Conservation (phyloP, 2,797 vertebrate species). For the Hippopotamyrus pictus region DNA sequence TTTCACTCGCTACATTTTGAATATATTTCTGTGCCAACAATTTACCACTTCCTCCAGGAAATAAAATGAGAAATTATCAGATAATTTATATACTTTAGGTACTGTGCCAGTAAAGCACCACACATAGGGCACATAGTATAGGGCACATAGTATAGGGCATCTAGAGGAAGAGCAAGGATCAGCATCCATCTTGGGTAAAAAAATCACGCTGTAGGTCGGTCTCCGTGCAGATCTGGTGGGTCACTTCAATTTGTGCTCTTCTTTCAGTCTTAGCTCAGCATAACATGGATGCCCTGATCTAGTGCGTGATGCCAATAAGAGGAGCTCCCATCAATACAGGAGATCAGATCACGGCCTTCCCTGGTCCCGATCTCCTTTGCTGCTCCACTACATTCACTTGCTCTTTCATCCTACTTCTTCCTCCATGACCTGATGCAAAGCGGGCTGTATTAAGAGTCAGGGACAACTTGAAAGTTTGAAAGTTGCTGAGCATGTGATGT, state of each 20-base stretch:
- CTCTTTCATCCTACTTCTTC: not conserved
- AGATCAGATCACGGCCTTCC: not conserved
- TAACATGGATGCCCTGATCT: not conserved
- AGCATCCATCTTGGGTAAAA: not conserved
- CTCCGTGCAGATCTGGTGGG: not conserved
- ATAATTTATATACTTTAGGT: conserved; percentile 31
- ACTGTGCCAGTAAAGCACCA: not conserved
- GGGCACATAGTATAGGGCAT: not conserved
- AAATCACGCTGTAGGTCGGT: not conserved
- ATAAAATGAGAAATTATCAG: conserved; percentile 30
- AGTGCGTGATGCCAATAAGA: not conserved
- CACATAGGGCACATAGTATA: not conserved
- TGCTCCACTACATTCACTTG: not conserved
- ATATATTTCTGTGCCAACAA: conserved; percentile 20
- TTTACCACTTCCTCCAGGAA: conserved; percentile 9
- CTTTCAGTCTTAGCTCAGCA: not conserved
- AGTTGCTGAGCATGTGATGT: not conserved
- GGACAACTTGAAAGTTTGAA: not conserved
- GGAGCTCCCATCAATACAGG: not conserved
- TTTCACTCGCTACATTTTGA: conserved; percentile 32
- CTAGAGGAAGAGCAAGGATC: not conserved
- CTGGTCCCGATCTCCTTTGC: not conserved
- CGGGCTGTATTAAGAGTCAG: not conserved
- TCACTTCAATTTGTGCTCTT: not conserved
- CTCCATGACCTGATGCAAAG: not conserved